phyloP scores from a whole-genome alignment of 2,113 vertebrate genomes.

The Cacatua alba region DNA sequence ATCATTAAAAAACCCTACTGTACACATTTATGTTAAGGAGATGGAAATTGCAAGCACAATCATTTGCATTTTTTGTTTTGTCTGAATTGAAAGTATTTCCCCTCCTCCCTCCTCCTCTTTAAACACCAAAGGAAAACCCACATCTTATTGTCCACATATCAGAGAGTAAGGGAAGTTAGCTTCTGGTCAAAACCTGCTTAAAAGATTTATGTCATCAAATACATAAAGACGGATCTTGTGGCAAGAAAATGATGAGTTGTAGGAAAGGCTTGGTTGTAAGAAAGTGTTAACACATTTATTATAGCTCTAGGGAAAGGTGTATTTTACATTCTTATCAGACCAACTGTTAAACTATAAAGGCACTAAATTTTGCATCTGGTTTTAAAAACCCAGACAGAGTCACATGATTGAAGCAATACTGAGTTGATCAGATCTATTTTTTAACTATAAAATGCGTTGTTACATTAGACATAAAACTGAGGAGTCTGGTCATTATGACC shows the following conservation, averaged over 20 bases:
- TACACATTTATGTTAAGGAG: neutral
- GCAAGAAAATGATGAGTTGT: slow-evolving; percentile 67
- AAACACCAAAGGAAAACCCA: neutral
- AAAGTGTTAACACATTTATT: slow-evolving; percentile 73
- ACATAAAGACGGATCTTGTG: slow-evolving; percentile 63
- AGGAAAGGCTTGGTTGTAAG: slow-evolving; percentile 58
- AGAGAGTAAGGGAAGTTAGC: slow-evolving; percentile 46
- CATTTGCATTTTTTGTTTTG: neutral
- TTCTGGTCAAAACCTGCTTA: slow-evolving; percentile 67
- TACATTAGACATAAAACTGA: slow-evolving; percentile 57
- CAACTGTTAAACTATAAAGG: slow-evolving; percentile 67
- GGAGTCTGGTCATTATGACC: slow-evolving; percentile 63
- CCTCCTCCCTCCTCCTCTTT: neutral
- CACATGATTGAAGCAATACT: slow-evolving; percentile 19
- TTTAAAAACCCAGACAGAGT: slow-evolving; percentile 40
- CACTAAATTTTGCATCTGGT: neutral
- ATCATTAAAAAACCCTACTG: neutral
- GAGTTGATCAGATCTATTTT: slow-evolving; percentile 30
- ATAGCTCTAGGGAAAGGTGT: slow-evolving; percentile 70
- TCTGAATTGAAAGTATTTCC: slow-evolving; percentile 18
- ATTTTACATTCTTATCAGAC: slow-evolving; percentile 68
- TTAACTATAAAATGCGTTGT: slow-evolving; percentile 46
- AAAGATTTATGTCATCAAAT: slow-evolving; percentile 75
- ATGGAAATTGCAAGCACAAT: neutral
- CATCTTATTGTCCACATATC: slow-evolving; percentile 1